Evolutionary conservation across 1,140 invertebrate genomes (phyloP).

Genomic region (Leptonema lineaticorne): DNA sequence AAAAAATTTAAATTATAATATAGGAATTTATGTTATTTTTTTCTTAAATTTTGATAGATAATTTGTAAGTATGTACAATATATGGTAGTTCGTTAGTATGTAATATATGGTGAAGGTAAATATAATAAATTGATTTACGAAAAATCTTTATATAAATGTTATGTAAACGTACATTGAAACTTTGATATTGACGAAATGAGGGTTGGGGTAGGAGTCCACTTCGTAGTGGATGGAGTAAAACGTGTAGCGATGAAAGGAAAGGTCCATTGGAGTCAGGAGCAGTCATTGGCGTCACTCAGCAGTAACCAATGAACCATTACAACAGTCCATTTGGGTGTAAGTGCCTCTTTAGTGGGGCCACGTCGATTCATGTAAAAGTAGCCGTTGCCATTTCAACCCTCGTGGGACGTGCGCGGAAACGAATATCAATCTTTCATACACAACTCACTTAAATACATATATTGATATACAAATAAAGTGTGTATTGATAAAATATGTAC

Average conservation of each 20-base stretch:
- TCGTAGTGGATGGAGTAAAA: not conserved
- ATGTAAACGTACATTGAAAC: too few species aligned
- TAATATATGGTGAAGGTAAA: too few species aligned
- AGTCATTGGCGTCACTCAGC: not conserved
- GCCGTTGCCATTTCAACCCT: not conserved
- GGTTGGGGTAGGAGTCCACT: not conserved
- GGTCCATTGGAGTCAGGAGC: not conserved
- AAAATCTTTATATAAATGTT: too few species aligned
- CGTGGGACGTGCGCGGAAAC: slow-evolving; percentile 5
- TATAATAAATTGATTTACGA: too few species aligned
- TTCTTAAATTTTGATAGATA: too few species aligned
- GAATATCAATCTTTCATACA: slow-evolving; percentile 23
- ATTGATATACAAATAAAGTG: too few species aligned
- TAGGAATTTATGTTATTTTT: too few species aligned
- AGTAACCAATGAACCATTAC: slow-evolving; percentile 25
- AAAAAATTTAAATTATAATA: too few species aligned
- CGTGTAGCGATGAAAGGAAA: not conserved
- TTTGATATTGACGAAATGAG: not conserved
- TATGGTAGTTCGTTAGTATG: too few species aligned
- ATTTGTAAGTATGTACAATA: too few species aligned
- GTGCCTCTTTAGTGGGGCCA: slow-evolving; percentile 25
- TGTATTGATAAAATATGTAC: too few species aligned
- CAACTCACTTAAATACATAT: too few species aligned
- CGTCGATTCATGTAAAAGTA: slow-evolving; percentile 18
- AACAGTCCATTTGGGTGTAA: slow-evolving; percentile 27